phyloP scores from a whole-genome alignment of 2,888 invertebrate genomes.

The Lathronympha strigana region DNA sequence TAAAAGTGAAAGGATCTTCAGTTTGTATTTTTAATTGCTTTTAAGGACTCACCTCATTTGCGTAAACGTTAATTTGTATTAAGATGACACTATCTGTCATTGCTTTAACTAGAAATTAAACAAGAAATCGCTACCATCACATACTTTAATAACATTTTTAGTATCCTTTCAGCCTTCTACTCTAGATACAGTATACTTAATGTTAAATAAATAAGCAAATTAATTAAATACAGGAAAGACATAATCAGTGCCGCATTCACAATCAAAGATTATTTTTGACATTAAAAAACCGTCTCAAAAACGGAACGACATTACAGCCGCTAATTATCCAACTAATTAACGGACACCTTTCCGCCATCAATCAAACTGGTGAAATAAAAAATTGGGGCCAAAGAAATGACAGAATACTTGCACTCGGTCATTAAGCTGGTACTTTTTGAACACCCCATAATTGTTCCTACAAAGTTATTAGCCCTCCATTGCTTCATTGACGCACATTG shows the following conservation, averaged over 20 bases:
- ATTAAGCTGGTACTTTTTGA: slow-evolving; percentile 49
- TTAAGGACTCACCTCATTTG: too few species aligned
- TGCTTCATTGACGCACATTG: background rate
- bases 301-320: slow-evolving; percentile 50
- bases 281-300: slow-evolving; percentile 40
- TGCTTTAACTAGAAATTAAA: too few species aligned
- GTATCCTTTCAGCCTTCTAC: too few species aligned
- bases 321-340: slow-evolving; percentile 69
- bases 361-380: slow-evolving; percentile 63
- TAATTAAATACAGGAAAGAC: background rate
- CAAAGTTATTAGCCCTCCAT: background rate
- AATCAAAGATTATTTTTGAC: slow-evolving; percentile 11
- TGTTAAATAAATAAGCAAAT: background rate
- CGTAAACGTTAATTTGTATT: too few species aligned
- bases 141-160: too few species aligned
- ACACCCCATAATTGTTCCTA: background rate
- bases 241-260: background rate
- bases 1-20: too few species aligned
- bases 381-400: slow-evolving; percentile 54
- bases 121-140: too few species aligned
- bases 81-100: too few species aligned
- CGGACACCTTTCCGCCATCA: slow-evolving; percentile 65
- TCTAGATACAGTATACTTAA: too few species aligned
- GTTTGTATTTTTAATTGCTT: too few species aligned
- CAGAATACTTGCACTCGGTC: slow-evolving; percentile 47